A percentile compares a stretch with the other conserved stretches of the same genome.
phyloP scores from a whole-genome alignment of 2,888 invertebrate species.

The Chalcis sispes region DNA sequence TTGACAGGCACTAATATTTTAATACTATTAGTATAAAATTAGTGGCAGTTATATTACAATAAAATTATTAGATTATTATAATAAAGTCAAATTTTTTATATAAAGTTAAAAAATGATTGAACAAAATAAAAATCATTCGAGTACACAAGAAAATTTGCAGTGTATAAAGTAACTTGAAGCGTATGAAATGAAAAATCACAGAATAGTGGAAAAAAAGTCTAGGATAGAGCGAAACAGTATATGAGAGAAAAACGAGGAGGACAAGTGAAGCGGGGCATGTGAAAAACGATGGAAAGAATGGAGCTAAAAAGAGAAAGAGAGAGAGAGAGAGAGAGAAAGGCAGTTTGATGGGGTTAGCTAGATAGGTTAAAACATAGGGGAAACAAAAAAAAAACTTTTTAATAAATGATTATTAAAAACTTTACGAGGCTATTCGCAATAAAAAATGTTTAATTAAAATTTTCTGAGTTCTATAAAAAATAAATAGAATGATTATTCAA shows the following conservation, averaged over 20 bases:
- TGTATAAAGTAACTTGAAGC: too few species aligned
- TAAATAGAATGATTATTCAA: too few species aligned
- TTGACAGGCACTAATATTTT: not conserved
- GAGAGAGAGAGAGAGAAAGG: constrained; percentile 6
- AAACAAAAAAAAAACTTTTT: constrained; percentile 6
- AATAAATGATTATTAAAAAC: not conserved
- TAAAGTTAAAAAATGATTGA: too few species aligned
- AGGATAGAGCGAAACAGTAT: constrained; percentile 6
- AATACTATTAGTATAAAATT: too few species aligned
- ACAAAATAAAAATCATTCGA: too few species aligned
- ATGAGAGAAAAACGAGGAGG: constrained; percentile 26
- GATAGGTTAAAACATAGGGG: not conserved
- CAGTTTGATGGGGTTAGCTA: constrained; percentile 29
- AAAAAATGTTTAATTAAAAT: too few species aligned
- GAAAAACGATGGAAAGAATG: constrained; percentile 38
- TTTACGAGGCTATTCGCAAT: not conserved
- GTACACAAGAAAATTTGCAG: too few species aligned
- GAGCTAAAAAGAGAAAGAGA: constrained; percentile 29
- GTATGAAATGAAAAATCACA: constrained; percentile 42
- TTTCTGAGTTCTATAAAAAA: too few species aligned
- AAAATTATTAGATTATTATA: too few species aligned
- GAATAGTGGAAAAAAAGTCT: constrained; percentile 8
- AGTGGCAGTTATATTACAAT: too few species aligned
- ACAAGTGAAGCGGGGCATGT: constrained; percentile 34
- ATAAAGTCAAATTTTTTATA: too few species aligned